Percentiles rank a stretch among this genome's conserved stretches.
Evolutionary conservation across 2,113 vertebrate species (phyloP).

Genomic region (Platysternon megacephalum): DNA sequence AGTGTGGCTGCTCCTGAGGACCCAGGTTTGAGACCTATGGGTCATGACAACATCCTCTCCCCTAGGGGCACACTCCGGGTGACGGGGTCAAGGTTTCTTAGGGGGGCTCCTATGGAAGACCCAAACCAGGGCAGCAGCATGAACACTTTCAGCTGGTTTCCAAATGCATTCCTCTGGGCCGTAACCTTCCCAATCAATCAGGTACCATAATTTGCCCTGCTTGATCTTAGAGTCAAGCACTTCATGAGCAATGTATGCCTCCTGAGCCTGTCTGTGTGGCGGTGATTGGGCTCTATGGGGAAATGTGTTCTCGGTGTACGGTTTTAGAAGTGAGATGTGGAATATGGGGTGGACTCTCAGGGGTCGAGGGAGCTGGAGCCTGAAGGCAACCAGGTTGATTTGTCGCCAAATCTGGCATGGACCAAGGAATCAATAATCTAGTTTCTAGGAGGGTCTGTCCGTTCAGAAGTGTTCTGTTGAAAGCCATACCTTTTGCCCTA

Average conservation of each 20-base stretch:
- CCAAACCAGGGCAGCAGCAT: neutral
- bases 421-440: neutral
- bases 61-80: neutral
- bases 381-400: neutral
- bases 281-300: neutral
- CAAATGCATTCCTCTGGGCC: neutral
- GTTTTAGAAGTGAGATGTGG: too few relatives aligned
- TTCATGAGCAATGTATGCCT: neutral
- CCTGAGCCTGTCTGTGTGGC: neutral
- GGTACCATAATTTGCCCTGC: neutral
- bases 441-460: neutral
- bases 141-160: neutral
- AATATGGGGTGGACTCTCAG: neutral
- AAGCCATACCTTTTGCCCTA: neutral
- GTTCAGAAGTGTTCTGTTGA: neutral
- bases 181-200: neutral
- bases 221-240: neutral
- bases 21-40: too few relatives aligned
- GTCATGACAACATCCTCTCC: too few relatives aligned
- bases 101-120: neutral
- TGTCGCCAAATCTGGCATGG: neutral
- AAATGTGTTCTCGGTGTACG: neutral
- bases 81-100: neutral
- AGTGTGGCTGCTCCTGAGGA: too few relatives aligned
- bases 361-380: neutral